Base-by-base conservation (phyloP, 2,888 invertebrate genomes). In the Ormyrus thymus region DNA sequence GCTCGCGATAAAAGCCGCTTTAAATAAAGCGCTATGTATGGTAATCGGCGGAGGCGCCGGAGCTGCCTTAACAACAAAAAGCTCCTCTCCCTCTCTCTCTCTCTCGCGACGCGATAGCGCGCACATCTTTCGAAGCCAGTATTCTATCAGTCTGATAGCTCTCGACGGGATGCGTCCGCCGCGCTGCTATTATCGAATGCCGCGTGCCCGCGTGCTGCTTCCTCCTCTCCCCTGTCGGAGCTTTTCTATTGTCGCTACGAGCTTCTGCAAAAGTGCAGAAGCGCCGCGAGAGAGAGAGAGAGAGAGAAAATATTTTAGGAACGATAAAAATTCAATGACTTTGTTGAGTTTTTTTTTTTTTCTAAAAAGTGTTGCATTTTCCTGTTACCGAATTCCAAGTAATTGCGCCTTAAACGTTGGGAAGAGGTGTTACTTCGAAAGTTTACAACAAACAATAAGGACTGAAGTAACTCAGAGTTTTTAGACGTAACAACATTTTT, bases 71-170 rank as follows among this genome's bases (percentile, higher is more conserved):
- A 48, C 76, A 69, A 76, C 75, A 70, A 76, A 76, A 48, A 55
- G 58, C 29, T 29, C 29, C 56, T 7, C 50, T 15, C 13, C 7
- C 58, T 5, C 56, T 8, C 56, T 3, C 51, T 46, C 8, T 43
- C 45, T 15, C 13, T 48, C 6, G 55, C 46, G 29, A 50, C 15
- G 73, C 56, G 64, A 73, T 65, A 65, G 61, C 50, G 13, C 45
- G 65, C 13, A 11, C 76, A 55, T 46, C 68, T 69, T 46, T 11
- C 82, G 81, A 81, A 81, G 65, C 13, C 84, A 84, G 84, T 87
- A 86, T 87, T 86, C 86, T 87, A 86, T 86, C 87, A 84, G 86
- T 85, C 84, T 85, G 86, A 88, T 88, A 86, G 86, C 86, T 85
- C 86, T 86, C 87, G 76, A 80, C 69, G 87, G 87, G 84, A 85